Percentiles rank a stretch among this genome's conserved stretches.
Evolutionary conservation across 2,888 invertebrate species (phyloP).

Genomic region (Lochmaea capreae): DNA sequence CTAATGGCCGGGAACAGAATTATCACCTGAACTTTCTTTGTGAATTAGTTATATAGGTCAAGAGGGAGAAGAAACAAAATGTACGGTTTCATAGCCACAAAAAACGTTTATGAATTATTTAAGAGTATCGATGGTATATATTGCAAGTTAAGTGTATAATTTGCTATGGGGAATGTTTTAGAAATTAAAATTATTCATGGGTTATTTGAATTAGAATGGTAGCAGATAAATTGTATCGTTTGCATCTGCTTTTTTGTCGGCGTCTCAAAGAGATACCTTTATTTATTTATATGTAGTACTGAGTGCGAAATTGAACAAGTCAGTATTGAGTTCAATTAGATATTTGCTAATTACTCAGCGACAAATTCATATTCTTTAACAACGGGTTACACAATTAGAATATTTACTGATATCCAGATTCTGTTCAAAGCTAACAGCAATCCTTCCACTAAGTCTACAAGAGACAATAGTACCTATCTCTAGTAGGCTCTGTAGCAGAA

Average conservation of each 20-base stretch:
- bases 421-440: too few relatives aligned
- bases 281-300: not conserved
- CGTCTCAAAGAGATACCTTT: not conserved
- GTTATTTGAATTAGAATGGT: not conserved
- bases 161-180: conserved; percentile 23
- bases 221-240: not conserved
- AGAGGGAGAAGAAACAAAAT: conserved; percentile 33
- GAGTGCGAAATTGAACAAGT: not conserved
- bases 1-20: conserved; percentile 39
- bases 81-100: conserved; percentile 17
- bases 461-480: too few relatives aligned
- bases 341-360: too few relatives aligned
- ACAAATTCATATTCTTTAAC: too few relatives aligned
- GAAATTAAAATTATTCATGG: conserved; percentile 15
- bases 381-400: too few relatives aligned
- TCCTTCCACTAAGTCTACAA: too few relatives aligned
- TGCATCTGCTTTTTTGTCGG: not conserved
- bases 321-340: too few relatives aligned
- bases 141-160: conserved; percentile 26
- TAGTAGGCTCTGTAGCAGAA: too few relatives aligned
- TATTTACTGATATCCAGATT: too few relatives aligned
- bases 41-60: conserved; percentile 38
- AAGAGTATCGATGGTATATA: conserved; percentile 26
- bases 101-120: conserved; percentile 32
- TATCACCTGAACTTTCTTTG: conserved; percentile 43